phyloP scores from a whole-genome alignment of 2,113 vertebrate genomes.

The Mobula hypostoma region DNA sequence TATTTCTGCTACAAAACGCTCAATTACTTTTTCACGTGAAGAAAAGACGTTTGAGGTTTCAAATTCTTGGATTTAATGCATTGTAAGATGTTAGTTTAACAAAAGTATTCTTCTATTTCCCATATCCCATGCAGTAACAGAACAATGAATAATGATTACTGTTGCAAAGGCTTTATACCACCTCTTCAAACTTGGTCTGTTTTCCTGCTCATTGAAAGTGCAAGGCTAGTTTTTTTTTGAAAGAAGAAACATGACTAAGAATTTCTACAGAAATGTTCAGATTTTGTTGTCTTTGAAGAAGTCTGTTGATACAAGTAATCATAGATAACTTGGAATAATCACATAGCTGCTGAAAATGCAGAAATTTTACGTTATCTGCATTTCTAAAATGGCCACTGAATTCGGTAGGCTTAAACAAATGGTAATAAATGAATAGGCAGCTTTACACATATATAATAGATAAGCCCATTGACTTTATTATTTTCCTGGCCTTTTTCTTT shows the following conservation, averaged over 20 bases:
- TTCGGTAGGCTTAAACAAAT: background rate
- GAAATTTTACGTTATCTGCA: background rate
- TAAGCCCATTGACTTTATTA: background rate
- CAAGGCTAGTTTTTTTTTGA: background rate
- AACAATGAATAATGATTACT: background rate
- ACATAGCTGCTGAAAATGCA: background rate
- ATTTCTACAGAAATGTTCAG: background rate
- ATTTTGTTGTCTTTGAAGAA: conserved; percentile 15
- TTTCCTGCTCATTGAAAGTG: conserved; percentile 9
- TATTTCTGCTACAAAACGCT: conserved; percentile 31
- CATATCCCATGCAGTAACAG: conserved; percentile 1
- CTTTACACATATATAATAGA: background rate
- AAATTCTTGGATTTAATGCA: conserved; percentile 33
- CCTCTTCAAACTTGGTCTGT: conserved; percentile 8
- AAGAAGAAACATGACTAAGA: background rate
- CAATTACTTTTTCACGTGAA: conserved; percentile 36
- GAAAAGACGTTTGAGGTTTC: conserved; percentile 37
- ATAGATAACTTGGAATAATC: conserved; percentile 11
- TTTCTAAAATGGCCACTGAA: background rate
- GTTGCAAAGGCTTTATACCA: conserved; percentile 15
- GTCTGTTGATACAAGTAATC: background rate
- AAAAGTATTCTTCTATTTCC: conserved; percentile 30
- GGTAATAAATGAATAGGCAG: conserved; percentile 24
- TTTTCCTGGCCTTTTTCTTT: background rate
- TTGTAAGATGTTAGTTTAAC: conserved; percentile 21